Percentiles rank a stretch among this genome's conserved stretches.
These are phyloP conservation scores for Enteromius treurensis DNA, from an alignment of 2,797 vertebrate species.

Conservation along the genomic window DNA sequence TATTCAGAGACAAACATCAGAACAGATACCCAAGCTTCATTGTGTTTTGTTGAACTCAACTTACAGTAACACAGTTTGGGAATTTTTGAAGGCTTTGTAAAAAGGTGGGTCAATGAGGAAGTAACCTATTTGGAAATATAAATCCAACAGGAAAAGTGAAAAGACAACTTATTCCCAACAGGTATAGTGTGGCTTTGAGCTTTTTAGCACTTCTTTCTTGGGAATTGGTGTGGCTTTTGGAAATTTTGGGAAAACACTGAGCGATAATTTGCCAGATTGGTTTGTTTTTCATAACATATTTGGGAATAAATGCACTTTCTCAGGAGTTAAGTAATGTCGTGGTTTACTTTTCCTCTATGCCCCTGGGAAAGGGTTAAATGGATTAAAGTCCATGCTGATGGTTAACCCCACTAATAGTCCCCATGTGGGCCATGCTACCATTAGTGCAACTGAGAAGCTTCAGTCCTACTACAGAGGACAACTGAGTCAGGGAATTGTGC, in stretches of 20 bases:
- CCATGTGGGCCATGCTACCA: constrained; percentile 56
- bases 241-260: background rate
- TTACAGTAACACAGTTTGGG: background rate
- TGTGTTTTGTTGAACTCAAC: background rate
- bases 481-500: constrained; percentile 59
- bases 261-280: background rate
- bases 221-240: background rate
- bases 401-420: constrained; percentile 57
- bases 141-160: constrained; percentile 45
- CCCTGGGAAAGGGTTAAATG: constrained; percentile 51
- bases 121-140: constrained; percentile 45
- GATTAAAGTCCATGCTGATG: constrained; percentile 54
- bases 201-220: background rate
- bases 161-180: constrained; percentile 46
- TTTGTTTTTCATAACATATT: background rate
- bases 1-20: constrained; percentile 6
- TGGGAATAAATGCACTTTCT: background rate
- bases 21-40: background rate
- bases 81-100: background rate
- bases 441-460: constrained; percentile 51
- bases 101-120: constrained; percentile 8
- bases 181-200: constrained; percentile 32
- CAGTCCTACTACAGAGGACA: constrained; percentile 49
- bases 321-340: background rate
- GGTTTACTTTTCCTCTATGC: constrained; percentile 8